A percentile compares a stretch with the other conserved stretches of the same genome.
Conservation (phyloP, 1,140 invertebrate genomes). For the Wasmannia auropunctata region DNA sequence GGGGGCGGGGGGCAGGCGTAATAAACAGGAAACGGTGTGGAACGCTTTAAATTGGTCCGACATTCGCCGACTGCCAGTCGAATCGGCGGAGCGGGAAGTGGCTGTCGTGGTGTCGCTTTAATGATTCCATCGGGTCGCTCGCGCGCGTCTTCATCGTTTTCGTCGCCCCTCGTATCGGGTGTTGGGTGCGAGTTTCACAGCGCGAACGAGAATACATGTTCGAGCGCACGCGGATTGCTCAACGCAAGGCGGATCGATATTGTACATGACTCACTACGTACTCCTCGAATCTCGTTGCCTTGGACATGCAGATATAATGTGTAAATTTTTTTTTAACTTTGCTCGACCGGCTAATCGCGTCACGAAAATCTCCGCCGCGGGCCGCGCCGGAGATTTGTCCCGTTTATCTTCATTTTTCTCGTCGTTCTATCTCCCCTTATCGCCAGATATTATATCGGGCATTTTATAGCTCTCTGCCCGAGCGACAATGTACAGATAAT, state of each 20-base stretch:
- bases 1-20: too few relatives aligned
- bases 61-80: slow-evolving; percentile 43
- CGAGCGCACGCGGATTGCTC: slow-evolving; percentile 46
- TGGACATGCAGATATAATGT: slow-evolving; percentile 4
- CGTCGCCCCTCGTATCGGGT: slow-evolving; percentile 17
- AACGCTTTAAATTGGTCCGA: slow-evolving; percentile 68
- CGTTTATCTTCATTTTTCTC: background rate
- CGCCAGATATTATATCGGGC: background rate
- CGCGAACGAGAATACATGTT: slow-evolving; percentile 8
- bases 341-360: background rate
- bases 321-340: background rate
- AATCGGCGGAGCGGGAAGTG: slow-evolving; percentile 62
- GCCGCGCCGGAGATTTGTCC: background rate
- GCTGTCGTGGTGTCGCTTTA: slow-evolving; percentile 37
- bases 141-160: background rate
- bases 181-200: background rate
- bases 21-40: slow-evolving; percentile 67
- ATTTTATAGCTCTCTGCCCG: background rate
- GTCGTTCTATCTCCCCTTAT: background rate
- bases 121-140: slow-evolving; percentile 55
- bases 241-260: slow-evolving; percentile 58
- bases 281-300: slow-evolving; percentile 33
- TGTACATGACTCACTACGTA: slow-evolving; percentile 26
- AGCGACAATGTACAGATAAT: background rate
- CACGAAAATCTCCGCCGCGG: background rate